Percentiles rank a stretch among this genome's conserved stretches.
phyloP scores from a whole-genome alignment of 2,888 invertebrate genomes.

The Camponotus fellah region DNA sequence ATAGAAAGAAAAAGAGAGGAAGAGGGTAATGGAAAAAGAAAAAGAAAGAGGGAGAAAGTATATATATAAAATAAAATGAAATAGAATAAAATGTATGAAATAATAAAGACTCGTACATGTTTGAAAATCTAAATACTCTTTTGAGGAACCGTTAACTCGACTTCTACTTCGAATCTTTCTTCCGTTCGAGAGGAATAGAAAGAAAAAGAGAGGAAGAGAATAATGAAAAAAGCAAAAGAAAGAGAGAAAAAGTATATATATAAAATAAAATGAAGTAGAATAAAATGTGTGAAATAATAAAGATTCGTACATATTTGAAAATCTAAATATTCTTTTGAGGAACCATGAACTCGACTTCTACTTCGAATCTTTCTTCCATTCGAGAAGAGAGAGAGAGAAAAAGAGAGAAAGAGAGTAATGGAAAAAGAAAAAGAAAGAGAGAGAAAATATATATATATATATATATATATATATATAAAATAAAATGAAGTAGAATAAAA shows the following conservation, averaged over 20 bases:
- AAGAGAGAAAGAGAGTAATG: neutral
- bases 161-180: slow-evolving; percentile 60
- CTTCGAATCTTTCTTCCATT: slow-evolving; percentile 58
- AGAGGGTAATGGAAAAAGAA: neutral
- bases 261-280: slow-evolving; percentile 26
- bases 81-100: neutral
- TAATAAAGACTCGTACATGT: neutral
- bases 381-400: slow-evolving; percentile 12
- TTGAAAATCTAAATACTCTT: slow-evolving; percentile 1
- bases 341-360: slow-evolving; percentile 57
- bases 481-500: slow-evolving; percentile 14
- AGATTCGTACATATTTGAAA: neutral
- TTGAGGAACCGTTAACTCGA: slow-evolving; percentile 54
- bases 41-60: neutral
- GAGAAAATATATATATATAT: neutral
- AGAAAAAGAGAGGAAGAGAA: neutral
- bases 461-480: too few species aligned
- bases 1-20: neutral
- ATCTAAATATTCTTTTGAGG: neutral
- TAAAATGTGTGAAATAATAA: neutral
- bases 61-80: slow-evolving; percentile 33
- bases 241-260: neutral
- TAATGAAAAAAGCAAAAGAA: neutral
- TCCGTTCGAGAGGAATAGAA: slow-evolving; percentile 30
- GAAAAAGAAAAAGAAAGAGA: neutral